A percentile compares a stretch with the other conserved stretches of the same genome.
These are phyloP conservation scores for Tachina grossa DNA, from an alignment of 2,888 invertebrate species.

Conservation along the genomic window DNA sequence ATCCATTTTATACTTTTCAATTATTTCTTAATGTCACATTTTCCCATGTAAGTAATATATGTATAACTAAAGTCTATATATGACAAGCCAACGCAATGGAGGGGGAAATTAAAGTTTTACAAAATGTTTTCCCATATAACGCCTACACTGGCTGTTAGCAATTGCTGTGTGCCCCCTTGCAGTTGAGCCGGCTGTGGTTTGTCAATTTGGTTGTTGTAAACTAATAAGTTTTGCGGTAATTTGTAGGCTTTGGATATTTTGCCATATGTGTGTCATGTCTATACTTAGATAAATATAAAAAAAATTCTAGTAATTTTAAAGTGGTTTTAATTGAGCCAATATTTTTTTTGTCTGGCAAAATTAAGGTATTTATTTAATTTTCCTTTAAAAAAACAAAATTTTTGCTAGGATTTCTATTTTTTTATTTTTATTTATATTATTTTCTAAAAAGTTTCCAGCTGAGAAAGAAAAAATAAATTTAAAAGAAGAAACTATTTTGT, in stretches of 20 bases:
- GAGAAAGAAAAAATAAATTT: background rate
- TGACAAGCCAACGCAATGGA: background rate
- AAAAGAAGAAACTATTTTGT: slow-evolving; percentile 35
- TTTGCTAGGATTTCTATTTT: slow-evolving; percentile 2
- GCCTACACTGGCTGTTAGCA: slow-evolving; percentile 25
- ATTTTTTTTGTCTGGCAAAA: background rate
- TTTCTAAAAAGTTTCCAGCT: background rate
- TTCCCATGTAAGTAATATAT: slow-evolving; percentile 55
- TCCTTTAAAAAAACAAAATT: background rate
- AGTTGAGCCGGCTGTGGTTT: slow-evolving; percentile 11
- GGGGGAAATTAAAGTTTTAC: slow-evolving; percentile 31
- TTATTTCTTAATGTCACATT: slow-evolving; percentile 51
- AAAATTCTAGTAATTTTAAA: slow-evolving; percentile 10
- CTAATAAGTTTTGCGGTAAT: slow-evolving; percentile 57
- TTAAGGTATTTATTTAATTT: background rate
- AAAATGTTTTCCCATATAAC: slow-evolving; percentile 42
- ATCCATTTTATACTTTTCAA: slow-evolving; percentile 57
- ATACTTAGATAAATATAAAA: background rate
- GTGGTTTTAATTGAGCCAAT: slow-evolving; percentile 15
- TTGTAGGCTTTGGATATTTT: slow-evolving; percentile 28
- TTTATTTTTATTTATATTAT: background rate
- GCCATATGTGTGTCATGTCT: slow-evolving; percentile 25
- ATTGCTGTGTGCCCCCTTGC: background rate
- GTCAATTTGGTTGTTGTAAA: slow-evolving; percentile 35
- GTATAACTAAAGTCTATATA: slow-evolving; percentile 27